Base-by-base conservation (phyloP, 1,140 invertebrate species). In the Globodera ellingtonae region DNA sequence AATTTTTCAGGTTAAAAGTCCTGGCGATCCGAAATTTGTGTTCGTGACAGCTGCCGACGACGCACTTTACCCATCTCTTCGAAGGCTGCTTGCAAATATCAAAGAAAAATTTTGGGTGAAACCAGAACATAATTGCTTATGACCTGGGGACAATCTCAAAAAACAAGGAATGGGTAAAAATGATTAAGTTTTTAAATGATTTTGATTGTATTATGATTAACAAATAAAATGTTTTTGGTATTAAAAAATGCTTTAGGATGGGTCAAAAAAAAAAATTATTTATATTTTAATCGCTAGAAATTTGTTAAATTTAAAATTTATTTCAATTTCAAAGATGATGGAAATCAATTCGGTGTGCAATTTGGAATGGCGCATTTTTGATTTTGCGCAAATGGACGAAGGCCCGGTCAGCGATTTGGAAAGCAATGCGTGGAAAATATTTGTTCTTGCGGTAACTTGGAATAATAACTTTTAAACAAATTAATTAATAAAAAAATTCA, bases 401-500 rank as follows among this genome's bases (percentile, higher is more conserved):
- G 59, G 52, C 8, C 4, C 4, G 56, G 79, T 80, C 13, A 6
- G 79, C 5, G 1, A 62, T 15, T 24, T 83, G 3, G 15, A 74
- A 47, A 82, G n/a, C 15, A 82, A 82, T 79, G 79, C 78, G 3
- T 79, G 78, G 78, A 79, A 79, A 75, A n/a, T 82, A 2, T 75
- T 82, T n/a, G 1, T 80, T 3, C 78, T 80, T 1, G 79, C 79
- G 9, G 79, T 80, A 35, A 44, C 8, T 52, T 52, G 15, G 15
- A 52, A 10, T 52, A 52, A 52, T 10, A 10, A 52, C 15, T 7
- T 52, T 52, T 52, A 52, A 52, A 52, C 15, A 15, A 10, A 8
- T 79, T 13, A 67, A 1, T 18, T 81, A 35, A 46, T 18, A 3
- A 35, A 35, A 52, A 10, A 52, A 52, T 80, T 80, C 35, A 80